Evolutionary conservation across 2,888 invertebrate genomes (phyloP).

Genomic region (Biston betularia): DNA sequence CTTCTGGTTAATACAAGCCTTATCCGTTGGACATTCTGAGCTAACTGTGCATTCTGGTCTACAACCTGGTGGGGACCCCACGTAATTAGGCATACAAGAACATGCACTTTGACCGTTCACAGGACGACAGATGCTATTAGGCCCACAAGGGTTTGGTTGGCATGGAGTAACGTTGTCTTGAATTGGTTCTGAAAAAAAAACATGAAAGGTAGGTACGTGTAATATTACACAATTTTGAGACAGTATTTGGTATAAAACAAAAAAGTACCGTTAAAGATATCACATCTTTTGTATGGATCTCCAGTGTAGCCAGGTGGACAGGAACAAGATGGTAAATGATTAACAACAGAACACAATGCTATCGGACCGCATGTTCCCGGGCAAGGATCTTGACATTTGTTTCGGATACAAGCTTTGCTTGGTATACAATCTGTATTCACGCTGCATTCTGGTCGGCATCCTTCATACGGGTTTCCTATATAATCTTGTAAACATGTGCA

Average conservation of each 20-base stretch:
- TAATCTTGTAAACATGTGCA: constrained; percentile 91
- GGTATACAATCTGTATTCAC: constrained; percentile 90
- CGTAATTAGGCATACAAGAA: constrained; percentile 90
- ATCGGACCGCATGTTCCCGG: constrained; percentile 91
- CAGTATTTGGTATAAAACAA: constrained; percentile 4
- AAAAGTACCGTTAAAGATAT: constrained; percentile 65
- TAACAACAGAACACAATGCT: constrained; percentile 90
- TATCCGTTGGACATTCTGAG: constrained; percentile 90
- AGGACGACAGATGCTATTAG: constrained; percentile 91
- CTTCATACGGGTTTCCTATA: constrained; percentile 92
- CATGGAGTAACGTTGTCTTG: constrained; percentile 86
- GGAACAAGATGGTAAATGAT: constrained; percentile 89
- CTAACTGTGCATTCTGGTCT: constrained; percentile 92
- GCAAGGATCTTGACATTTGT: constrained; percentile 92
- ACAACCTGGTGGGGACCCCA: constrained; percentile 91
- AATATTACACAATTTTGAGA: neutral
- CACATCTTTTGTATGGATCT: constrained; percentile 90
- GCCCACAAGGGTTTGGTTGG: constrained; percentile 90
- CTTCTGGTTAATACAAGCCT: constrained; percentile 91
- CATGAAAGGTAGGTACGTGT: neutral
- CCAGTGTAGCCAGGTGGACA: constrained; percentile 90
- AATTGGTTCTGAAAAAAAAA: constrained; percentile 60
- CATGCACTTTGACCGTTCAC: constrained; percentile 91
- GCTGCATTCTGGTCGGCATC: constrained; percentile 91
- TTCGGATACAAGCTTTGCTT: constrained; percentile 89